Base-by-base conservation (phyloP, 30 jellyfish, hydroid and myxozoan species). In the Aurelia coerulea region DNA sequence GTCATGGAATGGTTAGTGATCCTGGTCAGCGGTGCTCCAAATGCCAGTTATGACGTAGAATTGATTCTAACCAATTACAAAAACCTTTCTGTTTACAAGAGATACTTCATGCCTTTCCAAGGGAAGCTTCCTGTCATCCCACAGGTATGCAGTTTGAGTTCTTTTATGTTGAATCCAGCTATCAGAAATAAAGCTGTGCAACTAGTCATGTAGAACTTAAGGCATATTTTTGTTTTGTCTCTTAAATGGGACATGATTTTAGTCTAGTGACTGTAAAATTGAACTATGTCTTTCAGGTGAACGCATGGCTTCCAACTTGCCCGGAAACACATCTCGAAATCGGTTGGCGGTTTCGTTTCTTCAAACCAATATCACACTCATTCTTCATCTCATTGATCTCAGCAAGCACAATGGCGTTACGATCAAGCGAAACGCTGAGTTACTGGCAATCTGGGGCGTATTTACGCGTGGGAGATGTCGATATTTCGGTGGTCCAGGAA, bases 281-380 rank as follows among this genome's bases (percentile, higher is more conserved):
- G 56, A 63, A 29, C 29, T 67, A 52, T 66, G 59, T 17, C 19
- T 10, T 56, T 12, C 19, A 95, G 99, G 97, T 95, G 65, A 95
- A 95, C 62, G 99, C 99, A 17, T 95, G 99, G 99, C 90, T 95
- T 41, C 96, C 99, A n/a, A 95, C 83, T 2, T 95, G 99, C 87
- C 99, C 99, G 10, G 85, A 74, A 5, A 90, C 98, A 0, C 98
- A 95, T 19, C 86, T 95, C 13, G 97, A 95, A 87, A 89, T 95
- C 53, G 99, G 99, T 5, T 95, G 99, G 99, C 78, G 88, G 9
- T 90, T 83, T 59, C 96, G 93, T 18, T 95, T 95, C 86, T 88
- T 78, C 83, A 76, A 86, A 42, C 87, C 90, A 2, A 71, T 82
- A 2, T 97, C 97, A n/a, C 98, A 97, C 13, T 84, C 92, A 33